Base-by-base conservation (phyloP, 2,888 invertebrate genomes). In the Chrysolina haemoptera region DNA sequence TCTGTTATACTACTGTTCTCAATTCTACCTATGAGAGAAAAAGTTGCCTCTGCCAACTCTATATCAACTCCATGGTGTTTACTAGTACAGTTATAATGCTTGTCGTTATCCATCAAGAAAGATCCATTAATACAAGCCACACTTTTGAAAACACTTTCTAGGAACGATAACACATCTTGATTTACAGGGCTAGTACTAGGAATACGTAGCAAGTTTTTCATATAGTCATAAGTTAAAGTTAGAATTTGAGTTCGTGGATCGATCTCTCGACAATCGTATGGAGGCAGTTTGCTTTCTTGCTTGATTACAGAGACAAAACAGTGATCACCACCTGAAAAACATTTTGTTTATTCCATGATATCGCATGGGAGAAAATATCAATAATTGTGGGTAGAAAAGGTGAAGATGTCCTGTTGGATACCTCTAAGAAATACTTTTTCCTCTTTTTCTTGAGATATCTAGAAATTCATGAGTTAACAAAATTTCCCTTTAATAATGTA, bases 61-160 rank as follows among this genome's bases (percentile, higher is more conserved):
- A 98, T 86, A 87, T 97, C 93, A 0, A 98, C 88, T 0, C 97
- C 97, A 79, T 94, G 94, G 85, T 96, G 92, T 83, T 93, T 94
- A 55, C 93, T 93, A 64, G 94, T 93, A 86, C 96, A 97, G 70
- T 94, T 93, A 84, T 91, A 95, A 86, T 96, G 96, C 12, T 89
- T 90, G 77, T 93, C 92, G 81, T 93, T 90, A 0, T 89, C 82
- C 59, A 91, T 76, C 70, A 97, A 89, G 88, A 98, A 98, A 0
- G 98, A 98, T 5, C 92, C 95, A 88, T 98, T 98, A 50, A 98
- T 86, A 86, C 97, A 97, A 0, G 96, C 92, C 73, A 94, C 89
- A 80, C 96, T 97, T 76, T 94, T 94, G 86, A 98, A 97, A 16
- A 94, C 94, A 10, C 93, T 93, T 87, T 97, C 96, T 77, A 98